Evolutionary conservation across 2,113 vertebrate genomes (phyloP).

Genomic region (Ginglymostoma cirratum): DNA sequence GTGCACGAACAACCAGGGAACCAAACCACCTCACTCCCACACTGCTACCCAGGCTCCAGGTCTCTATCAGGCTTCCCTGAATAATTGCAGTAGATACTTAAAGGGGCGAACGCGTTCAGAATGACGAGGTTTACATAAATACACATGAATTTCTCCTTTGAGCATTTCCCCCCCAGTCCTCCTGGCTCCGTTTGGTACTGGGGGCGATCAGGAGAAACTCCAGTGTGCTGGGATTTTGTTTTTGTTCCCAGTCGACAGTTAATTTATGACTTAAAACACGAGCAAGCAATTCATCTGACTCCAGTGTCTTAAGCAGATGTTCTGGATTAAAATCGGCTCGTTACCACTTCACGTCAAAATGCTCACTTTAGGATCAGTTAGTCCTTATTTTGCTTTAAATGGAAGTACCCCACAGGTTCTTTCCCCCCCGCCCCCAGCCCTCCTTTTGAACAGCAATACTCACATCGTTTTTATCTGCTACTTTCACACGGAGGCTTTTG

Average conservation of each 20-base stretch:
- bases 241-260: not conserved
- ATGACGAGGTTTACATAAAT: not conserved
- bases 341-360: not conserved
- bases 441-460: not conserved
- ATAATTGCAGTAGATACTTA: too few relatives aligned
- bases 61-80: not conserved
- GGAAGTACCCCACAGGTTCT: too few relatives aligned
- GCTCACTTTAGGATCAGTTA: not conserved
- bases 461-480: constrained; percentile 9
- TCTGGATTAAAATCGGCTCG: not conserved
- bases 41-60: too few relatives aligned
- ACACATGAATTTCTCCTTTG: not conserved
- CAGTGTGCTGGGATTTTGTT: too few relatives aligned
- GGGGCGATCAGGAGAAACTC: not conserved
- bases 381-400: too few relatives aligned
- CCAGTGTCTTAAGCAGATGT: not conserved
- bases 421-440: too few relatives aligned
- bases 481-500: not conserved
- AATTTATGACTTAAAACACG: not conserved
- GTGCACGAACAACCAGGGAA: not conserved
- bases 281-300: not conserved
- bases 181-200: not conserved
- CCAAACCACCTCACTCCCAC: not conserved
- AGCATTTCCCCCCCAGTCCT: not conserved
- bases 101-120: not conserved